Base-by-base conservation (phyloP, 2,797 vertebrate genomes). In the Sphenopsis melanotis region DNA sequence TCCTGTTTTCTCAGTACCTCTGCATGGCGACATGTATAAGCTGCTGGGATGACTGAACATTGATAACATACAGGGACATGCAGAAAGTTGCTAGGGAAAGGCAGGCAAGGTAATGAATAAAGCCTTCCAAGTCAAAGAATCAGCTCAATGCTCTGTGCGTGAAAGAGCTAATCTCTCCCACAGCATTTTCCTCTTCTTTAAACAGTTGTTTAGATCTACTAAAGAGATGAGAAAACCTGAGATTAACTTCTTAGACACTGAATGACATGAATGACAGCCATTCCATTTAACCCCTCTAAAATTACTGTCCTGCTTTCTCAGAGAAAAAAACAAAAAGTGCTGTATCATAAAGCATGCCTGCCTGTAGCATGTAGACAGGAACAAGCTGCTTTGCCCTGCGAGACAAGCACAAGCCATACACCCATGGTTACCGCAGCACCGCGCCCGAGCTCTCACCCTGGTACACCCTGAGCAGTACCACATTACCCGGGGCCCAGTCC, bases 51-150 rank as follows among this genome's bases (percentile, higher is more conserved):
- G 50, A 83, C 50, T 77, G 69, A 91, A 89, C 50, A 68, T 3
- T 27, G 49, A n/a, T 63, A 90, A 83, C 56, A 70, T 46, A 77
- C 17, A 87, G 52, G 44, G 52, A 81, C 65, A 81, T 71, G 81
- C 77, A 82, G 32, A 85, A 87, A 86, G 36, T 72, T 91, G 84
- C 71, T 87, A n/a, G 18, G 68, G 60, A 95, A 91, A 92, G 64
- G 52, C 68, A 83, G 46, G 90, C 42, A 74, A 80, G n/a, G 60
- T 46, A 87, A 89, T 15, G 57, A 36, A 57, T 46, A 83, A 92
- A 93, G 83, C 89, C 72, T 72, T 81, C 29, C 68, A 60, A 83
- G 81, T 63, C 75, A 82, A 76, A 87, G 66, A 44, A 89, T 66
- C 89, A 90, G 65, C 57, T 90, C 84, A 90, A 68, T 81, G 71